These are phyloP conservation scores for Calliopum simillimum DNA, from an alignment of 2,888 invertebrate species.

Conservation along the genomic window DNA sequence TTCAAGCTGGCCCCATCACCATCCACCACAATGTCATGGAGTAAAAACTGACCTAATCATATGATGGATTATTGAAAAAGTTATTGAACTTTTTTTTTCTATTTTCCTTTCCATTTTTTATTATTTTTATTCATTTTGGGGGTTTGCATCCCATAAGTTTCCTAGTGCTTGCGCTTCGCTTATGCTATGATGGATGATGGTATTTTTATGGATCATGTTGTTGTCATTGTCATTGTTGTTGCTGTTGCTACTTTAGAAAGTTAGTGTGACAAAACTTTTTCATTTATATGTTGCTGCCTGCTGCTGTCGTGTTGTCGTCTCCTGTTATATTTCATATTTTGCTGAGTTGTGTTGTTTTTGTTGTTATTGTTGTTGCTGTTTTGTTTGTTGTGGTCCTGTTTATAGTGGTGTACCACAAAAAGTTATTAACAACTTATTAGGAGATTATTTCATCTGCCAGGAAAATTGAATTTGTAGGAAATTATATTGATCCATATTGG, in stretches of 20 bases:
- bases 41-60: conserved; percentile 37
- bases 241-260: conserved; percentile 8
- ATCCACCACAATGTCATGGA: too few species aligned
- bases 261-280: conserved; percentile 26
- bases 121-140: conserved; percentile 21
- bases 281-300: conserved; percentile 15
- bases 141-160: conserved; percentile 10
- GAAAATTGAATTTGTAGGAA: conserved; percentile 12
- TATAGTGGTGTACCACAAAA: neutral
- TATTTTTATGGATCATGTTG: conserved; percentile 10
- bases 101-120: conserved; percentile 3
- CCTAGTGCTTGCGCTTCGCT: neutral
- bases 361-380: neutral
- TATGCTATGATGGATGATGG: conserved; percentile 19
- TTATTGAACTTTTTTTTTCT: conserved; percentile 40
- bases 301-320: neutral
- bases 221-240: too few species aligned
- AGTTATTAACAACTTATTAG: conserved; percentile 23
- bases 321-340: neutral
- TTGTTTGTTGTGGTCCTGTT: neutral
- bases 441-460: neutral
- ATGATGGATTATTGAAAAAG: conserved; percentile 50
- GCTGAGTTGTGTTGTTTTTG: neutral
- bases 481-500: conserved; percentile 12
- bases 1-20: neutral